phyloP scores from a whole-genome alignment of 2,113 vertebrate genomes.

The Saguinus imperator region DNA sequence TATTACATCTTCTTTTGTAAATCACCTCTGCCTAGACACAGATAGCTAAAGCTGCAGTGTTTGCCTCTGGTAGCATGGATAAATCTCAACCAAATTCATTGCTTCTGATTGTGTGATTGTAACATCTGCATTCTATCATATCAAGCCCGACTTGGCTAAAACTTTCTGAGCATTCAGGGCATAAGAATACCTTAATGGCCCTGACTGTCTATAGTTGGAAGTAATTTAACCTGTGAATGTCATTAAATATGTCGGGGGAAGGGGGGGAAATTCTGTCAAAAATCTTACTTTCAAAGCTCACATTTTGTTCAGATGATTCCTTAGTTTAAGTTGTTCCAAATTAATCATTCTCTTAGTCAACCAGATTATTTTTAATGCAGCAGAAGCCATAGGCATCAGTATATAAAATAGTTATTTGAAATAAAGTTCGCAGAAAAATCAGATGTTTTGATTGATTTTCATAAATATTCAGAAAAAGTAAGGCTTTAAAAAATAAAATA shows the following conservation, averaged over 20 bases:
- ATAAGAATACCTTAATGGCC: not conserved
- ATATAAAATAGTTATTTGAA: not conserved
- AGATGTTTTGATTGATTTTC: constrained; percentile 46
- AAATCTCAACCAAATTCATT: not conserved
- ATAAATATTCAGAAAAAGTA: constrained; percentile 5
- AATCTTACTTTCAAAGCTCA: not conserved
- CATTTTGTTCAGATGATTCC: not conserved
- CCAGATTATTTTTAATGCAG: not conserved
- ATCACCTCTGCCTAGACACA: not conserved
- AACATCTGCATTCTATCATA: not conserved
- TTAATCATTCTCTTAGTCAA: not conserved
- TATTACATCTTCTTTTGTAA: not conserved
- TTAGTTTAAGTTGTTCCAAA: not conserved
- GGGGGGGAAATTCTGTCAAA: not conserved
- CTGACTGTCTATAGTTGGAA: not conserved
- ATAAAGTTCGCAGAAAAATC: not conserved
- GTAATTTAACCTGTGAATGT: not conserved
- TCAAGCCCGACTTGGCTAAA: not conserved
- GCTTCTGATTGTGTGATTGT: not conserved
- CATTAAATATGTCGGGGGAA: not conserved
- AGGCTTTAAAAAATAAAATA: constrained; percentile 53
- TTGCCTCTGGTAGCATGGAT: not conserved
- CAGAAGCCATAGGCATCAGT: not conserved
- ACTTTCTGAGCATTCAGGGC: not conserved
- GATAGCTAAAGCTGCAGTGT: not conserved